phyloP scores from a whole-genome alignment of 2,113 vertebrate species.

The Odontophorus gujanensis region DNA sequence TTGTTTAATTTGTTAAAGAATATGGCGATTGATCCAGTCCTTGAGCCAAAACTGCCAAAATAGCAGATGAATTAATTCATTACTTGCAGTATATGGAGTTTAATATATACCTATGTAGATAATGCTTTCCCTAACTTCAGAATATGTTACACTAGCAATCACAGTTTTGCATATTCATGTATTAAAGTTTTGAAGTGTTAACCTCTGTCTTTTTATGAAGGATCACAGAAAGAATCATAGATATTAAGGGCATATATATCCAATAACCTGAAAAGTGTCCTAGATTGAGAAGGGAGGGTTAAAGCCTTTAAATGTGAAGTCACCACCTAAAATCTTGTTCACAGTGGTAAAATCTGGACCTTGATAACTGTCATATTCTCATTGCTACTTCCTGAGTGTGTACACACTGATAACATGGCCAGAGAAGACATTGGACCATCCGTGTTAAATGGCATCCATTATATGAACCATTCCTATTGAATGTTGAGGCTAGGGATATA shows the following conservation, averaged over 20 bases:
- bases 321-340: not conserved
- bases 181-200: not conserved
- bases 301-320: constrained; percentile 12
- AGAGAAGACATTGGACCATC: not conserved
- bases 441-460: not conserved
- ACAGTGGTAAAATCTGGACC: not conserved
- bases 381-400: not conserved
- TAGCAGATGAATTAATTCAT: not conserved
- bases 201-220: not conserved
- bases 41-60: not conserved
- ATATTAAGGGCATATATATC: not conserved
- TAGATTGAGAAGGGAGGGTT: not conserved
- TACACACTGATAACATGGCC: not conserved
- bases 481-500: not conserved
- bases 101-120: not conserved
- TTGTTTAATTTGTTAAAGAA: not conserved
- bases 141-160: not conserved
- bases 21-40: not conserved
- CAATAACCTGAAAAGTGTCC: not conserved
- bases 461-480: no score
- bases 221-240: not conserved
- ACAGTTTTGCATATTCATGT: accelerated
- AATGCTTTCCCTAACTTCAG: not conserved
- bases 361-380: not conserved
- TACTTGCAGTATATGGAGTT: not conserved